Evolutionary conservation across 2,113 vertebrate genomes (phyloP), one percentile per base, ranked within the genome.

Genomic region (Synodontis membranacea): DNA sequence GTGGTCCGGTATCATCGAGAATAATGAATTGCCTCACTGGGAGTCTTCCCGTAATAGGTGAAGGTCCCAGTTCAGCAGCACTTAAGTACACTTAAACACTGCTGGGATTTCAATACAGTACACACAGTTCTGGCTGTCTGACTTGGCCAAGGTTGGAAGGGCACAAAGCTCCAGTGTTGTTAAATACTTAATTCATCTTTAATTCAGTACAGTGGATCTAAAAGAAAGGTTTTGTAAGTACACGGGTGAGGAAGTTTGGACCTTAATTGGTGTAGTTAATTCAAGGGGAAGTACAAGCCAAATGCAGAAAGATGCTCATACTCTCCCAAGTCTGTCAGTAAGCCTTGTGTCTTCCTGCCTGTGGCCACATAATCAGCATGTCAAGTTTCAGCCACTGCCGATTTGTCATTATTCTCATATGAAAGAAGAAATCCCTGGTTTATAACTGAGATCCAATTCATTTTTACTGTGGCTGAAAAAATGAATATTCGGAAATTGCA

Each of bases 391-490:
- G 17, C 54, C 50, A 78, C 21, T n/a, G 66, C 79, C 52, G 46
- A 88, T 90, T 87, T 91, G 60, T 90, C 91, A 92, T 91, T 91
- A 91, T 91, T 92, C 91, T 91, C 91, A 88, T 85, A 82, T 58
- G 80, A 88, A 80, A 44, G 74, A 89, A 89, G 46, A 52, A 66
- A 90, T 52, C 60, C 81, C 54, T 17, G 50, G 44, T 54, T 85
- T 42, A 68, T 52, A 84, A 83, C 87, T 31, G 68, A 74, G 80
- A 87, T 89, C 66, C 56, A 78, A 90, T 90, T 91, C 89, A 91
- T 92, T 91, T 92, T 91, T 83, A 86, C 78, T 70, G 12, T 82
- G 62, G 28, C 56, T 72, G 90, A 72, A 89, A 90, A 91, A 91
- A 91, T 88, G 87, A 91, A 91, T 87, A 88, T 60, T 87, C n/a